These are phyloP conservation scores for Nibea albiflora DNA, from an alignment of 2,113 vertebrate genomes.

Conservation along the genomic window DNA sequence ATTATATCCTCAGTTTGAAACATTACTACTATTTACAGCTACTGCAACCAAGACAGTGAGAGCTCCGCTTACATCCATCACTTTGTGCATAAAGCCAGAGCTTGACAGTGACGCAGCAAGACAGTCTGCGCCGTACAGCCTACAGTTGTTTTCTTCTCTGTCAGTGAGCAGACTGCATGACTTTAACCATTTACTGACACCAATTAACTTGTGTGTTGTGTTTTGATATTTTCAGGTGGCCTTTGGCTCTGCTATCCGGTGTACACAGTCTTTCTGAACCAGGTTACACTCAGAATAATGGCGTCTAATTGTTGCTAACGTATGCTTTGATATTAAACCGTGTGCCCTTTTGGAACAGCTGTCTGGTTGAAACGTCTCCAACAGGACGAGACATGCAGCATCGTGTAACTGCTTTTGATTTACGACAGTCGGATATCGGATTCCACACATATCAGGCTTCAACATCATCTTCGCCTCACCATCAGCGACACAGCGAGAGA, in stretches of 20 bases:
- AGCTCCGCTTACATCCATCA: too few species aligned
- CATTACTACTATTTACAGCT: too few species aligned
- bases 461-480: neutral
- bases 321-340: too few species aligned
- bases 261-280: neutral
- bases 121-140: too few species aligned
- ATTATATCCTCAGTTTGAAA: too few species aligned
- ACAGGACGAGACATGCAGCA: neutral
- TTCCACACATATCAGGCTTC: neutral
- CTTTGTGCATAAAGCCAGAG: too few species aligned
- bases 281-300: neutral
- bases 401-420: neutral
- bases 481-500: neutral
- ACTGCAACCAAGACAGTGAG: too few species aligned
- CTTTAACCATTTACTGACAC: neutral
- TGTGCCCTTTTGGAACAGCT: neutral
- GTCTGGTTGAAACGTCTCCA: neutral
- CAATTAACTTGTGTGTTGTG: too few species aligned
- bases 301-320: neutral
- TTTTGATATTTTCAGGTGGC: too few species aligned
- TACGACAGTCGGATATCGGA: neutral
- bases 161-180: neutral
- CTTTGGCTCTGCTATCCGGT: too few species aligned
- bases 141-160: neutral
- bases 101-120: too few species aligned